These are phyloP conservation scores for Antrozous pallidus DNA, from an alignment of 2,797 vertebrate genomes.

Conservation along the genomic window DNA sequence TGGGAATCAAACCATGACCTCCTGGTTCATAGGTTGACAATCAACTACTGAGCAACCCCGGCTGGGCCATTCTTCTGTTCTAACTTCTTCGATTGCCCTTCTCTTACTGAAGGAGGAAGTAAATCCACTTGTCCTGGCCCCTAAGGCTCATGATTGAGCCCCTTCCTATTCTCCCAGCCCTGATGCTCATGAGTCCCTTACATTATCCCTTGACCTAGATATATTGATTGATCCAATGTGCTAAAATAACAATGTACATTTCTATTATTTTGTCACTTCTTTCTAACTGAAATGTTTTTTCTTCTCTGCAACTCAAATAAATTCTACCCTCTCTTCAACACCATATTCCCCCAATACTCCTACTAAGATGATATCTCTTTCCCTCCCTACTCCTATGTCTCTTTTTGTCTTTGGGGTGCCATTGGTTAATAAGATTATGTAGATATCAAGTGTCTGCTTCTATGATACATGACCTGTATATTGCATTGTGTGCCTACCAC, in stretches of 20 bases:
- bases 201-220: background rate
- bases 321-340: background rate
- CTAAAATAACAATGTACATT: background rate
- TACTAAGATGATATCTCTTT: background rate
- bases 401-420: background rate
- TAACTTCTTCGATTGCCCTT: background rate
- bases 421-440: background rate
- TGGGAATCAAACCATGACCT: no score
- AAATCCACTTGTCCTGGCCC: background rate
- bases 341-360: background rate
- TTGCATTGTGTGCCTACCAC: no score
- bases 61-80: no score
- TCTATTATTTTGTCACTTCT: background rate
- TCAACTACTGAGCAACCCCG: no score
- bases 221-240: background rate
- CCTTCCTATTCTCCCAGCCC: background rate
- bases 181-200: background rate
- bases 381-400: background rate
- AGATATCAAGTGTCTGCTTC: background rate
- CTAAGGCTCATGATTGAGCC: background rate
- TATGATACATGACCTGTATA: background rate
- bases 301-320: background rate
- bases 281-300: background rate
- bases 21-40: no score
- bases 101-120: background rate